These are phyloP conservation scores for Ligdia adustata DNA, from an alignment of 2,888 invertebrate species.

Conservation along the genomic window DNA sequence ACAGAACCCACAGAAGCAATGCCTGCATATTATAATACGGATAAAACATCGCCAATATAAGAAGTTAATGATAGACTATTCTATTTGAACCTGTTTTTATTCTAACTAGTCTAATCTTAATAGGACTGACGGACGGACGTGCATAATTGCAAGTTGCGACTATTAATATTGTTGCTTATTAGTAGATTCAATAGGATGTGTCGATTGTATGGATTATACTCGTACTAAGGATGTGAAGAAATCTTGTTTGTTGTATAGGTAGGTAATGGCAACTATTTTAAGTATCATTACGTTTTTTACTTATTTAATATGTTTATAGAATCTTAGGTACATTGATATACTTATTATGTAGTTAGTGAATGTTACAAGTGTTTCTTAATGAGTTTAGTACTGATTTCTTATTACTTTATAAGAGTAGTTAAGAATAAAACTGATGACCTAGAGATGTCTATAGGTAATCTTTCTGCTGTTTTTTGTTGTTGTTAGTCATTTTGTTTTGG, in stretches of 20 bases:
- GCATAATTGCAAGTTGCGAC: constrained; percentile 42
- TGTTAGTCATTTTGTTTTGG: too few species aligned
- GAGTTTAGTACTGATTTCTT: too few species aligned
- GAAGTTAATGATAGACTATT: constrained; percentile 59
- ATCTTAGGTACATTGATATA: too few species aligned
- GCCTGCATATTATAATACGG: constrained; percentile 59
- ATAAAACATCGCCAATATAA: constrained; percentile 62
- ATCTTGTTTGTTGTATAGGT: neutral
- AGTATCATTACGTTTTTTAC: too few species aligned
- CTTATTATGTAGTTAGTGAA: too few species aligned
- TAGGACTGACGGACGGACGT: constrained; percentile 51
- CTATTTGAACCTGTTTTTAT: constrained; percentile 34
- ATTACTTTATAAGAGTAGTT: too few species aligned
- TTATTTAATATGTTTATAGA: too few species aligned
- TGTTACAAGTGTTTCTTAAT: too few species aligned
- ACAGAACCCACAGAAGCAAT: constrained; percentile 53
- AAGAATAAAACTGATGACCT: too few species aligned
- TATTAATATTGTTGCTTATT: constrained; percentile 18
- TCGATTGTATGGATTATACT: constrained; percentile 6
- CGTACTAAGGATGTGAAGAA: constrained; percentile 17
- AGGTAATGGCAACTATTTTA: too few species aligned
- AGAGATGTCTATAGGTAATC: too few species aligned
- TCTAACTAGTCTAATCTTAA: constrained; percentile 41
- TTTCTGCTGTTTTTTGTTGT: too few species aligned
- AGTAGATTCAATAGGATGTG: constrained; percentile 18